Conservation (phyloP, 1,140 invertebrate genomes). For the Heliconius eleuchia region DNA sequence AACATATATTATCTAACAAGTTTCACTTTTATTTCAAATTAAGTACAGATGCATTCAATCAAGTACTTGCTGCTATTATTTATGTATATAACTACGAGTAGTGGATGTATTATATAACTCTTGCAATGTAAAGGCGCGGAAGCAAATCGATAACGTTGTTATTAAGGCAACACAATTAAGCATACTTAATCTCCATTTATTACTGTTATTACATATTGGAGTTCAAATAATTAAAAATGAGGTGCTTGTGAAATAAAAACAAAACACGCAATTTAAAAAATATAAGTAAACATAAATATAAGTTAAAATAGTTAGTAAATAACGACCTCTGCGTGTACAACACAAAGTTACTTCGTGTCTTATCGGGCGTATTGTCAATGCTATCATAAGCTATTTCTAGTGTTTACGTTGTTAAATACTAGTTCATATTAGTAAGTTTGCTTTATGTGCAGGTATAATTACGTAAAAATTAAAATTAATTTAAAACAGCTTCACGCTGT, state of each 20-base stretch:
- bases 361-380: slow-evolving; percentile 26
- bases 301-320: not conserved
- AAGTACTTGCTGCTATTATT: slow-evolving; percentile 5
- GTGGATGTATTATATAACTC: not conserved
- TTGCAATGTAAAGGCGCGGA: slow-evolving; percentile 5
- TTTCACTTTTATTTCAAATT: slow-evolving; percentile 45
- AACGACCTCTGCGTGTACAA: not conserved
- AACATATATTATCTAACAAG: slow-evolving; percentile 43
- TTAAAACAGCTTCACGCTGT: no score
- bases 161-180: slow-evolving; percentile 14
- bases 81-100: not conserved
- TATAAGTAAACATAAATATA: no score
- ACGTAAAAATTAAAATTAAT: no score
- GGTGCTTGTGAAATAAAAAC: not conserved
- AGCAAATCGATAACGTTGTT: slow-evolving; percentile 19
- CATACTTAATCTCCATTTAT: slow-evolving; percentile 15
- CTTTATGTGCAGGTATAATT: not conserved
- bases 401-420: slow-evolving; percentile 25
- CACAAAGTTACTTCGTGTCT: slow-evolving; percentile 26
- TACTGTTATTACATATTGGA: not conserved
- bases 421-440: not conserved
- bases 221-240: not conserved
- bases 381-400: slow-evolving; percentile 24
- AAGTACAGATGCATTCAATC: slow-evolving; percentile 37
- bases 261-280: not conserved